Evolutionary conservation across 2,888 invertebrate genomes (phyloP).

Genomic region (Drosophila yooni): DNA sequence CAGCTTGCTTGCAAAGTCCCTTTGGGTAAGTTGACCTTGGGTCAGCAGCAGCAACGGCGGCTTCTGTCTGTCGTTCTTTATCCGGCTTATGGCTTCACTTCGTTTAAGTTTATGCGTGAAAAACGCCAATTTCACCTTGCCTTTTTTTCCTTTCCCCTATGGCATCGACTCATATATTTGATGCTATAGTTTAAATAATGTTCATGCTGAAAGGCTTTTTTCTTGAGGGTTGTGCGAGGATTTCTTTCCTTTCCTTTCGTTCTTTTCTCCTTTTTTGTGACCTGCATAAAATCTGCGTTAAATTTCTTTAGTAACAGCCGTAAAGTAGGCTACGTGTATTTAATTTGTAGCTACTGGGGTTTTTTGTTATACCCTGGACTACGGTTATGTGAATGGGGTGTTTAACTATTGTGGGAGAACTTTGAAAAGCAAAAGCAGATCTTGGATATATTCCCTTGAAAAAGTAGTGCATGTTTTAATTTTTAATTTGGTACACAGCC

Average conservation of each 20-base stretch:
- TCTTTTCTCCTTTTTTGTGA: constrained; percentile 9
- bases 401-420: not conserved
- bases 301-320: constrained; percentile 45
- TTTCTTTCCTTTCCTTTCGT: constrained; percentile 11
- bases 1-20: constrained; percentile 28
- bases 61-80: not conserved
- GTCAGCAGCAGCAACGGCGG: not conserved
- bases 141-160: not conserved
- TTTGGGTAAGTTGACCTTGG: constrained; percentile 38
- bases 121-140: constrained; percentile 37
- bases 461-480: too few relatives aligned
- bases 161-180: constrained; percentile 35
- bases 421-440: not conserved
- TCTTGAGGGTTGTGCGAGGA: constrained; percentile 7
- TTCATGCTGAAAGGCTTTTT: constrained; percentile 33
- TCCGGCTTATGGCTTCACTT: constrained; percentile 21
- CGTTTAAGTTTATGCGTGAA: constrained; percentile 31
- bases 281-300: constrained; percentile 61
- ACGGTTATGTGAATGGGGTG: not conserved
- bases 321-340: constrained; percentile 64
- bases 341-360: constrained; percentile 48
- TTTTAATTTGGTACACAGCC: not conserved
- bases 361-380: constrained; percentile 16
- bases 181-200: constrained; percentile 52
- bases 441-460: not conserved